Evolutionary conservation across 2,888 invertebrate species (phyloP), one percentile per base, ranked within the genome.

Genomic region (Cheilosia impressa): DNA sequence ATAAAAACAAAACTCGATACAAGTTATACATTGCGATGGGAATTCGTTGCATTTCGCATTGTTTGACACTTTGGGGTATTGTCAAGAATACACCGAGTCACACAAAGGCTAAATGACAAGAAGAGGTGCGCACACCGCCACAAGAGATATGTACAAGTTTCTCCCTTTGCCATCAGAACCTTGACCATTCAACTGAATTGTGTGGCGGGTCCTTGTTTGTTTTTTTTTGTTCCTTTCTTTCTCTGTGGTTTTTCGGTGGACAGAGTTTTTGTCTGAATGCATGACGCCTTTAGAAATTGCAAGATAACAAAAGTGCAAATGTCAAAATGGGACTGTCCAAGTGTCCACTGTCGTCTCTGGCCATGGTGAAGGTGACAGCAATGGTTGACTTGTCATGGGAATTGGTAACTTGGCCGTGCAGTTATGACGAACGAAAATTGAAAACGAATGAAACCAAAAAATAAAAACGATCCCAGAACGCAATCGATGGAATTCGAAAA

Each of bases 271-370:
- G 80, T 60, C 69, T 76, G 79, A 75, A 71, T 80, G 76, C 84
- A 85, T 80, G 84, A 85, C 76, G 76, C 68, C 80, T 85, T 85
- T 84, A 71, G 84, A 75, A 84, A 84, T 69, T 80, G 75, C 50
- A 31, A 77, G 84, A 85, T 85, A 85, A 85, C 84, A 76, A 76
- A 76, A 80, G 84, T 80, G 71, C 80, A 80, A 80, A 85, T 85
- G 66, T 85, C 80, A 85, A 85, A 60, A 79, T 79, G 78, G 63
- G 41, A 75, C 68, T 83, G 83, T 75, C 27, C 27, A 75, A 79
- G 58, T 83, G 83, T 75, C 27, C 27, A 75, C 63, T 83, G 83
- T 75, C 78, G 58, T 75, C 73, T 84, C 83, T 84, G 77, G 57
- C 52, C 13, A 52, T 43, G 34, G 62, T 60, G 79, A 75, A 79